phyloP scores from a whole-genome alignment of 2,888 invertebrate species.

The Caradrina kadenii region DNA sequence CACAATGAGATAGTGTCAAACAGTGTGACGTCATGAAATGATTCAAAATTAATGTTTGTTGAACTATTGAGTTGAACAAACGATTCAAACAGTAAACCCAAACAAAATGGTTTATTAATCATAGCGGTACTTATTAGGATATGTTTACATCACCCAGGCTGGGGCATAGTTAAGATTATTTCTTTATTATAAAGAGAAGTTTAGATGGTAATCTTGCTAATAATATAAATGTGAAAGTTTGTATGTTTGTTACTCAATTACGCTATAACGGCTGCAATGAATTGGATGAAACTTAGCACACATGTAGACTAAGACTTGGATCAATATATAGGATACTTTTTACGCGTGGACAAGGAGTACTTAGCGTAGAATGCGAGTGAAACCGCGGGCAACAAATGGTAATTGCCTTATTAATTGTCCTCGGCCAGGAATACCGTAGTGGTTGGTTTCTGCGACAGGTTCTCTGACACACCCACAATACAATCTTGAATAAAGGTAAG shows the following conservation, averaged over 20 bases:
- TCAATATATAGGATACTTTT: neutral
- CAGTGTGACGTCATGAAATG: conserved; percentile 38
- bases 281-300: neutral
- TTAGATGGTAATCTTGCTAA: neutral
- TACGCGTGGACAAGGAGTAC: neutral
- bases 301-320: neutral
- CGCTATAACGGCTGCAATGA: neutral
- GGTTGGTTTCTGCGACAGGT: conserved; percentile 55
- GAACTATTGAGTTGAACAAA: conserved; percentile 31
- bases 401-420: conserved; percentile 39
- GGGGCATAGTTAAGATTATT: neutral
- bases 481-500: conserved; percentile 21
- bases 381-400: neutral
- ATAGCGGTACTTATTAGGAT: conserved; percentile 14
- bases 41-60: conserved; percentile 47
- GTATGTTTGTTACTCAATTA: neutral
- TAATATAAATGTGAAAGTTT: neutral
- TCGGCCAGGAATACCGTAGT: conserved; percentile 59
- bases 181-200: neutral
- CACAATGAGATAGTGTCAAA: conserved; percentile 18
- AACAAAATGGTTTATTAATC: conserved; percentile 46
- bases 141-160: conserved; percentile 19
- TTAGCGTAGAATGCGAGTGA: neutral
- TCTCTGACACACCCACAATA: conserved; percentile 60
- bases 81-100: conserved; percentile 25